Base-by-base conservation (phyloP, 2,888 invertebrate genomes). In the Norana najaformis region DNA sequence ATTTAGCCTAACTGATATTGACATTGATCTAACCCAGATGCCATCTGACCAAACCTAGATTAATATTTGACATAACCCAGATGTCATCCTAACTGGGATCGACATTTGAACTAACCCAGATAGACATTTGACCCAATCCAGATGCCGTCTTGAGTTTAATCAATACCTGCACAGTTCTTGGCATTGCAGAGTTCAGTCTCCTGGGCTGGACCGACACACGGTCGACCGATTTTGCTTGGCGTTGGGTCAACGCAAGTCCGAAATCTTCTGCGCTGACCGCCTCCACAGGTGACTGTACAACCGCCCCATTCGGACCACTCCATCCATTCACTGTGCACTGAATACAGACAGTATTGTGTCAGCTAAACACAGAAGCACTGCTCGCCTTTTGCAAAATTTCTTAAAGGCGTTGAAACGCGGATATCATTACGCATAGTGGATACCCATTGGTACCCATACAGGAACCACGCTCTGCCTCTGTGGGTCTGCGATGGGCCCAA, bases 281-380 rank as follows among this genome's bases (percentile, higher is more conserved):
- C 96, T 53, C 98, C 97, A 94, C 97, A 97, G 0, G 96, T 96
- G 92, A 96, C 96, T 1, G 97, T 97, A 93, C 98, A 98, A 38
- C 97, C 96, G 0, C 98, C 98, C 98, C 98, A 98, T 0, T 97
- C 96, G 0, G 98, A 97, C 98, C 98, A 98, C 1, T 97, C 96
- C 0, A 98, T 97, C 98, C 98, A 98, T 30, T 97, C 97, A 5
- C 98, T 98, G 95, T 98, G 97, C 37, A 94, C 95, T 95, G 92
- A 11, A 41, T 88, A 37, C 36, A n/a, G 13, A 88, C 36, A 35
- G 6, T 1, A 88, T 8, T 1, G 14, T 6, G 11, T 88, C 88
- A 38, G 85, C 20, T 20, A 85, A 37, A 85, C 6, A 85, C 2
- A 6, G 34, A 85, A 23, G 23, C 85, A 85, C 4, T 30, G 8